A percentile compares a stretch with the other conserved stretches of the same genome.
phyloP scores from a whole-genome alignment of 1,140 invertebrate genomes.

The Bombus ignitus region DNA sequence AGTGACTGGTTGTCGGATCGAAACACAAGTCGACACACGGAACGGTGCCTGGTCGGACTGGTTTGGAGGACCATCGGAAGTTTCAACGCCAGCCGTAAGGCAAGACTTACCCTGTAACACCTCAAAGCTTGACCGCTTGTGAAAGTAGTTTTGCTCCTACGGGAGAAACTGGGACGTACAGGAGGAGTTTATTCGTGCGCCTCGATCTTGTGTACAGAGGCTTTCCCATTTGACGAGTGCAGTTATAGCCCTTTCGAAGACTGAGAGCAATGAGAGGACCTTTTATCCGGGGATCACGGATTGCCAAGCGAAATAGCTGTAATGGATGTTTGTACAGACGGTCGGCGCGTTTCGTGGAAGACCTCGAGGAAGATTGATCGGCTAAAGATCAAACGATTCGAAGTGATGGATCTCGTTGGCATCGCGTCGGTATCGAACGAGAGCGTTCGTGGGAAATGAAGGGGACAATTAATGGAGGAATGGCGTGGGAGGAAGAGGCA shows the following conservation, averaged over 20 bases:
- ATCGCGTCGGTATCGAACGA: neutral
- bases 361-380: conserved; percentile 19
- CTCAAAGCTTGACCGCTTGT: conserved; percentile 43
- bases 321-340: conserved; percentile 39
- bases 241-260: conserved; percentile 34
- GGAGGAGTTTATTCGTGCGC: conserved; percentile 48
- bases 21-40: neutral
- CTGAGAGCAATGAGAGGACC: neutral
- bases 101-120: conserved; percentile 50
- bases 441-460: neutral
- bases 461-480: neutral
- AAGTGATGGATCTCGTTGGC: neutral
- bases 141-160: conserved; percentile 22
- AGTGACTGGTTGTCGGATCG: conserved; percentile 27
- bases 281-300: conserved; percentile 28
- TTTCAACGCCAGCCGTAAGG: conserved; percentile 31
- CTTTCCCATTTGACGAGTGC: conserved; percentile 37
- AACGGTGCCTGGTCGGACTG: neutral
- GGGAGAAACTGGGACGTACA: neutral
- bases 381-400: neutral
- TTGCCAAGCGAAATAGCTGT: conserved; percentile 17
- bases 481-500: neutral
- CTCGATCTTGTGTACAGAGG: conserved; percentile 47
- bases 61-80: conserved; percentile 40
- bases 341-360: neutral